A percentile compares a stretch with the other conserved stretches of the same genome.
These are phyloP conservation scores for Chunga burmeisteri DNA, from an alignment of 2,113 vertebrate species.

Conservation along the genomic window DNA sequence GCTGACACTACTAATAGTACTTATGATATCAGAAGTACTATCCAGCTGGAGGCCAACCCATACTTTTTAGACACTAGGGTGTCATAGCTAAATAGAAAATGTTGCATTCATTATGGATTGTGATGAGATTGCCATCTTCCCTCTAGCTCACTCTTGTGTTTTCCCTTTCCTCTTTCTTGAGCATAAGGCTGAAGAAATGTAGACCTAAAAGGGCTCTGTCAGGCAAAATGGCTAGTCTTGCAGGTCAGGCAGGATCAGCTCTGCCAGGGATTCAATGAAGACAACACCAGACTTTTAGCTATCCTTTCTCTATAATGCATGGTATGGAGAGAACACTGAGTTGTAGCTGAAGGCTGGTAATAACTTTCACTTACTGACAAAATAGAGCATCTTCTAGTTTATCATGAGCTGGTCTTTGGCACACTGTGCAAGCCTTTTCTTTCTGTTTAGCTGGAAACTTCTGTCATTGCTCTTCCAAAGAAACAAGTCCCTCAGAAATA, in stretches of 20 bases:
- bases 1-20: background rate
- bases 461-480: background rate
- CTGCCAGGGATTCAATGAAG: background rate
- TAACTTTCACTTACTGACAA: background rate
- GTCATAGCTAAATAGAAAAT: background rate
- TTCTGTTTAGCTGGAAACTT: conserved; percentile 12
- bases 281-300: background rate
- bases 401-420: background rate
- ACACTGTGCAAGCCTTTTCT: background rate
- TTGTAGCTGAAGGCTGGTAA: background rate
- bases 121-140: background rate
- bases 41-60: background rate
- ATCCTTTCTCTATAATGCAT: background rate
- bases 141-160: background rate
- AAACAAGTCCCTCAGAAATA: background rate
- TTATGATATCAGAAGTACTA: background rate
- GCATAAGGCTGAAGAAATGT: background rate
- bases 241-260: background rate
- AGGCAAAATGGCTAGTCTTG: background rate
- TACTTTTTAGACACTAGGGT: background rate
- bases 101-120: background rate
- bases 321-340: background rate
- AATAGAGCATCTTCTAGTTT: background rate
- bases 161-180: background rate
- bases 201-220: background rate